Conservation (phyloP, 1,140 invertebrate genomes). For the Rhizoglyphus robini region DNA sequence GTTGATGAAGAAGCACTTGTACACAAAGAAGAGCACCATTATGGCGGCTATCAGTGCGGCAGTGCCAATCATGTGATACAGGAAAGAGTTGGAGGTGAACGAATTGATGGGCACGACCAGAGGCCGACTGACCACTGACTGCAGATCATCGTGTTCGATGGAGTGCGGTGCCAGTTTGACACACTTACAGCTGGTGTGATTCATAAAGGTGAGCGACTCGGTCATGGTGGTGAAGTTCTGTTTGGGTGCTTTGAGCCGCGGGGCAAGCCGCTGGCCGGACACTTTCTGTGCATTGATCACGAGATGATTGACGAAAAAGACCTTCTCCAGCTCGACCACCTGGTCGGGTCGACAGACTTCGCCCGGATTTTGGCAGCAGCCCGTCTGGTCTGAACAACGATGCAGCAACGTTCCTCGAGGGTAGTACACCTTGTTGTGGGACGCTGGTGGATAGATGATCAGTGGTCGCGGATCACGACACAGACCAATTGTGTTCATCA, state of each 20-base stretch:
- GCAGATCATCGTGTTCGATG: slow-evolving; percentile 12
- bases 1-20: background rate
- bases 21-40: slow-evolving; percentile 1
- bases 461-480: slow-evolving; percentile 1
- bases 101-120: background rate
- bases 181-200: slow-evolving; percentile 13
- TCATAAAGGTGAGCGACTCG: background rate
- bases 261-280: background rate
- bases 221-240: slow-evolving; percentile 2
- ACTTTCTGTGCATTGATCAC: background rate
- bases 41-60: background rate
- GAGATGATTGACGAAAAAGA: slow-evolving; percentile 14
- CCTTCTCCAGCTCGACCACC: background rate
- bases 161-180: background rate
- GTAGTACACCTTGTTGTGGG: background rate
- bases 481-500: background rate
- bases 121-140: slow-evolving; percentile 14
- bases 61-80: background rate
- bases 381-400: slow-evolving; percentile 12
- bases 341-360: slow-evolving; percentile 3
- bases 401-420: slow-evolving; percentile 11
- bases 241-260: background rate
- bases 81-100: background rate
- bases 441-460: slow-evolving; percentile 5
- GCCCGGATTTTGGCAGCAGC: slow-evolving; percentile 5